A percentile compares a stretch with the other conserved stretches of the same genome.
These are phyloP conservation scores for Campylomormyrus tamandua DNA, from an alignment of 2,113 vertebrate genomes.

Conservation along the genomic window DNA sequence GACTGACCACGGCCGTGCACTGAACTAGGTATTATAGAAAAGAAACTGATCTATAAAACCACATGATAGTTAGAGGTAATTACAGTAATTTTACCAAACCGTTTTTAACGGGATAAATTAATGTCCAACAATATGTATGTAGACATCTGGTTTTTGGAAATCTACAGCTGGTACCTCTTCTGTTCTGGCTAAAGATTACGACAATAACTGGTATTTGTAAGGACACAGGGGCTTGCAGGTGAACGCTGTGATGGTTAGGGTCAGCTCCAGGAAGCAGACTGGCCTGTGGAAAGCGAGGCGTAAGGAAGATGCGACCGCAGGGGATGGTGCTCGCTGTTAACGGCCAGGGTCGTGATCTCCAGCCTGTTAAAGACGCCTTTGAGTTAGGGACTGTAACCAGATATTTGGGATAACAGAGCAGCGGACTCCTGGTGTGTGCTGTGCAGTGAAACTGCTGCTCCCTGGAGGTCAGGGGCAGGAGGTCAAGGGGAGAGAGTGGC, in stretches of 20 bases:
- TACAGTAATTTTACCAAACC: neutral
- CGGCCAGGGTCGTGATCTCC: constrained; percentile 60
- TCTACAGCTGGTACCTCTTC: neutral
- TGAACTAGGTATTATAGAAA: neutral
- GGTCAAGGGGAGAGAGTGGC: constrained; percentile 24
- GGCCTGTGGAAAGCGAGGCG: neutral
- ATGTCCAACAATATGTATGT: neutral
- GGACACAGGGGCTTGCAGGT: neutral
- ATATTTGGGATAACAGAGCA: constrained; percentile 66
- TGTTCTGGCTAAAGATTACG: neutral
- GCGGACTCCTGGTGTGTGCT: constrained; percentile 32
- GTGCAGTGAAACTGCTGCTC: constrained; percentile 38
- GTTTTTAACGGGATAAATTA: neutral
- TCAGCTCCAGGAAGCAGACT: neutral
- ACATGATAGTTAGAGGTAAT: neutral
- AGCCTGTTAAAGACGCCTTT: constrained; percentile 62
- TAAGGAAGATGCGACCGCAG: neutral
- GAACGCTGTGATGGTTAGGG: neutral
- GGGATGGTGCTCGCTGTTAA: constrained; percentile 50
- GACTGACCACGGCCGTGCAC: neutral
- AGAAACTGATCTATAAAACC: neutral
- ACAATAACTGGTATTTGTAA: neutral
- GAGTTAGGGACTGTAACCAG: constrained; percentile 63
- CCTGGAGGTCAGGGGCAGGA: constrained; percentile 22
- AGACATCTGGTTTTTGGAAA: neutral